Evolutionary conservation across 2,888 invertebrate species (phyloP).

Genomic region (Drosophila ustulata): DNA sequence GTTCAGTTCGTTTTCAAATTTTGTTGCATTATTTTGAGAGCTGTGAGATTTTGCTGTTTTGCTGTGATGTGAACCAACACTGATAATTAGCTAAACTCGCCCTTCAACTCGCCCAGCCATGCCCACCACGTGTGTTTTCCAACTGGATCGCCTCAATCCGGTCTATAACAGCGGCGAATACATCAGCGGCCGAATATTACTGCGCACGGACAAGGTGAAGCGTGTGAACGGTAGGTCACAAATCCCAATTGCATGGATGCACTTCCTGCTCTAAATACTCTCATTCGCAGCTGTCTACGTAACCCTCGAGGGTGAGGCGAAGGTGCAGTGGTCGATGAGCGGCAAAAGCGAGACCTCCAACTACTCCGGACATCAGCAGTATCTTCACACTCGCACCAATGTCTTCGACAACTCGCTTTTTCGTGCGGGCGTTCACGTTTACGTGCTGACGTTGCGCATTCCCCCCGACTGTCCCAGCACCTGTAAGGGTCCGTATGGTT

Average conservation of each 20-base stretch:
- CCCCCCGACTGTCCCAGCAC: constrained; percentile 89
- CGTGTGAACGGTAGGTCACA: constrained; percentile 78
- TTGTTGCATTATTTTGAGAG: constrained; percentile 11
- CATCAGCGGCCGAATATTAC: constrained; percentile 77
- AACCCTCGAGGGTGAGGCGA: constrained; percentile 82
- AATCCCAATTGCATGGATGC: background rate
- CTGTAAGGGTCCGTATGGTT: constrained; percentile 90
- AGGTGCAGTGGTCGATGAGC: constrained; percentile 83
- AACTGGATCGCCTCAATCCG: constrained; percentile 81
- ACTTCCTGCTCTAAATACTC: background rate
- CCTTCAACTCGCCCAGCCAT: constrained; percentile 46
- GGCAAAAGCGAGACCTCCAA: constrained; percentile 81
- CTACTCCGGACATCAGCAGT: constrained; percentile 82
- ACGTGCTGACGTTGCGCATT: constrained; percentile 90
- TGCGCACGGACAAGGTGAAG: constrained; percentile 80
- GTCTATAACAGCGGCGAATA: constrained; percentile 81
- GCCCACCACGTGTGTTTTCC: constrained; percentile 82
- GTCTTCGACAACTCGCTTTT: constrained; percentile 80
- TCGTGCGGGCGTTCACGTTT: constrained; percentile 86
- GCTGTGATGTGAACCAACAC: constrained; percentile 51
- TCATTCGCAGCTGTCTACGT: constrained; percentile 76
- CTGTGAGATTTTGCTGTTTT: constrained; percentile 10
- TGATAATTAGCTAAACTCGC: constrained; percentile 7
- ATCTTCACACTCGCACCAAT: constrained; percentile 78
- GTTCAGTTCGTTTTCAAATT: constrained; percentile 55